Evolutionary conservation across 2,797 vertebrate species (phyloP), one percentile per base, ranked within the genome.

Genomic region (Sebastes kiyomatsui): DNA sequence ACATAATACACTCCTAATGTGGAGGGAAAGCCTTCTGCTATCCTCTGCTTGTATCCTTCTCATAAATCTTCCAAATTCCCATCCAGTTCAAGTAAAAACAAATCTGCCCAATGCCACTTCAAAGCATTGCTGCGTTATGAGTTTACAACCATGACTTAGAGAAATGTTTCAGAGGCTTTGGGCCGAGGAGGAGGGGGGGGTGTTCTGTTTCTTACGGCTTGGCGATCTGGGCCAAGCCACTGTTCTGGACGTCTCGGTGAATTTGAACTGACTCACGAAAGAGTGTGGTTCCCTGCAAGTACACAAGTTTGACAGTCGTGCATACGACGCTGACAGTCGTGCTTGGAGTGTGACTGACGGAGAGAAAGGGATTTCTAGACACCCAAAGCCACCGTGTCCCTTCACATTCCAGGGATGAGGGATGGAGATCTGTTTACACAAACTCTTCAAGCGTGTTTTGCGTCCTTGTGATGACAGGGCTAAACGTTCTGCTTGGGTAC

Each of bases 121-220:
- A 94, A 93, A 94, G 93, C 91, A 90, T 85, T 86, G 81, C 88
- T 87, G 80, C 42, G 56, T 84, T 84, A 85, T 82, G 82, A 90
- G 74, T 93, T 91, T 93, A 93, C 88, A 89, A 90, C 91, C 75
- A 77, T 80, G 90, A 90, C 84, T 89, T 83, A 64, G 83, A 85
- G 75, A 90, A 91, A 91, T 85, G 83, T 87, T 92, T 90, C 80
- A 59, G 84, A 82, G 86, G 88, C 83, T 90, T 91, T 80, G 61
- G 77, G 83, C 58, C 7, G 16, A 23, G 30, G 61, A 75, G 55
- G 22, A 52, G 52, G 20, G 49, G 49, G 78, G 61, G 65, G 54
- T 20, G 77, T 66, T 82, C 75, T 82, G 84, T 79, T 88, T 90
- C 87, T 74, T 80, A 82, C 60, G 69, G 80, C 60, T 68, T 23